A percentile compares a stretch with the other conserved stretches of the same genome.
These are phyloP conservation scores for Electrophaes corylata DNA, from an alignment of 2,888 invertebrate genomes.

Conservation along the genomic window DNA sequence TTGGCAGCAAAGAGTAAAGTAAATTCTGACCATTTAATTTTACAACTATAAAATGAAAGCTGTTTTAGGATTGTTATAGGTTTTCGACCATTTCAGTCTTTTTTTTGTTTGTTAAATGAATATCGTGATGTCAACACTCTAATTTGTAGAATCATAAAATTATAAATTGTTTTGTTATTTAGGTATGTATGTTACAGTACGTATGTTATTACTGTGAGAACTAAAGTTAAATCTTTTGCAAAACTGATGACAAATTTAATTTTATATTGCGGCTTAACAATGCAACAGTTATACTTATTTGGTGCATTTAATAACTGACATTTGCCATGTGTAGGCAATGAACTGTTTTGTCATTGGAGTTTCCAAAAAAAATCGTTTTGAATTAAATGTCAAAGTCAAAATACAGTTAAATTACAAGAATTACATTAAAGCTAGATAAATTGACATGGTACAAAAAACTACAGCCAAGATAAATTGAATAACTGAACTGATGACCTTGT, in stretches of 20 bases:
- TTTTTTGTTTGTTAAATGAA: constrained; percentile 37
- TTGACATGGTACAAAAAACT: too few species aligned
- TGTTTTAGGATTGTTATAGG: constrained; percentile 46
- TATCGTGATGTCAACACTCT: constrained; percentile 45
- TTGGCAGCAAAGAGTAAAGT: constrained; percentile 39
- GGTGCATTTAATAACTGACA: constrained; percentile 20
- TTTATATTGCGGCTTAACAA: constrained; percentile 2
- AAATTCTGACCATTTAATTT: constrained; percentile 49
- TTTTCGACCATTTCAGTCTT: constrained; percentile 44
- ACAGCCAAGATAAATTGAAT: too few species aligned
- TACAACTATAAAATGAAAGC: constrained; percentile 39
- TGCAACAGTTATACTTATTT: constrained; percentile 17
- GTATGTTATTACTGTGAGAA: constrained; percentile 20
- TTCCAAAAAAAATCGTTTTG: not conserved
- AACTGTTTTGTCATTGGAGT: constrained; percentile 5
- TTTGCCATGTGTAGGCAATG: constrained; percentile 17
- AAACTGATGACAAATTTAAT: not conserved
- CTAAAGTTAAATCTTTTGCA: not conserved
- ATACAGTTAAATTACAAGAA: too few species aligned
- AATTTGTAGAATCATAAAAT: constrained; percentile 43
- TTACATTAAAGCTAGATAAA: too few species aligned
- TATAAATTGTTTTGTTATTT: constrained; percentile 26
- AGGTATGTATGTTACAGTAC: too few species aligned
- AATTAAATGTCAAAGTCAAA: too few species aligned
- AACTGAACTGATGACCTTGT: too few species aligned